Evolutionary conservation across 2,797 vertebrate species (phyloP).

Genomic region (Otolemur crassicaudatus): DNA sequence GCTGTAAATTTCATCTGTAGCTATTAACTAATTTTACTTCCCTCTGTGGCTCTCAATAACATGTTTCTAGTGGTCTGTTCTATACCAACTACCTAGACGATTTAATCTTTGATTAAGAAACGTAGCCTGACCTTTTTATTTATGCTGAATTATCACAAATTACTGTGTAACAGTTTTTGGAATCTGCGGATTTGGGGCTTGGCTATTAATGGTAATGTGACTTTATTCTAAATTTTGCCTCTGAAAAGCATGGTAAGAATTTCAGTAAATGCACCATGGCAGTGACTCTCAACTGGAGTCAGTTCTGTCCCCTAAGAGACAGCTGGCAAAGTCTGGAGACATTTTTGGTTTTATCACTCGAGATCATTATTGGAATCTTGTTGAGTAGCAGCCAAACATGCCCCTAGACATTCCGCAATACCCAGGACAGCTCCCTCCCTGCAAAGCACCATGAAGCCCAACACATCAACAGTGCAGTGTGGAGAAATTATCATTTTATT

Average conservation of each 20-base stretch:
- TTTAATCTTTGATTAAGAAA: constrained; percentile 58
- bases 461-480: not conserved
- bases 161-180: constrained; percentile 11
- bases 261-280: not conserved
- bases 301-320: not conserved
- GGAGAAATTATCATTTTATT: constrained; percentile 49
- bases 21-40: constrained; percentile 61
- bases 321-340: constrained; percentile 1
- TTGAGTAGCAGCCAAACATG: not conserved
- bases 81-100: constrained; percentile 57
- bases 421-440: not conserved
- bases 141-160: constrained; percentile 51
- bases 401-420: not conserved
- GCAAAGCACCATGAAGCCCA: not conserved
- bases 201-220: not conserved
- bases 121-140: constrained; percentile 50
- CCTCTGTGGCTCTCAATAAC: constrained; percentile 36
- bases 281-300: not conserved
- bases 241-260: constrained; percentile 17
- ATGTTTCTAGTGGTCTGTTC: constrained; percentile 40
- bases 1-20: constrained; percentile 36
- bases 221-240: constrained; percentile 56
- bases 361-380: not conserved
- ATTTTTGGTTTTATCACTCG: not conserved
- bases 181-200: constrained; percentile 32